Evolutionary conservation across 1,140 invertebrate genomes (phyloP).

Genomic region (Plutomurus gul): DNA sequence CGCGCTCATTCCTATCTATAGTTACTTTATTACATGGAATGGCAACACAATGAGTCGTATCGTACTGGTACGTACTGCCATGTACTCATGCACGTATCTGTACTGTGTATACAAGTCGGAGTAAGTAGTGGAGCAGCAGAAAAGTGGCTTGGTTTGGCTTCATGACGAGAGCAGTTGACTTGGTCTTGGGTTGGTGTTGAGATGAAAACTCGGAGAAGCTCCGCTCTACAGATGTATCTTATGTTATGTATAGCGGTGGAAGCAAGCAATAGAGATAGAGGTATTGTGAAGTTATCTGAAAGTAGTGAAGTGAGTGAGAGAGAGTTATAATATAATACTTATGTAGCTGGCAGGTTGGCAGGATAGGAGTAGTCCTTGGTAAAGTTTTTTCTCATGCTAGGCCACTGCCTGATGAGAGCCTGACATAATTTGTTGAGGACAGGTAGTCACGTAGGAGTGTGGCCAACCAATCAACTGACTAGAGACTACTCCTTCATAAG

Average conservation of each 20-base stretch:
- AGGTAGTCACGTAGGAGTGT: constrained; percentile 48
- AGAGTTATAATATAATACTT: constrained; percentile 21
- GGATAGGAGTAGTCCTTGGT: constrained; percentile 32
- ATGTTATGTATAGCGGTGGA: background rate
- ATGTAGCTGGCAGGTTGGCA: constrained; percentile 27
- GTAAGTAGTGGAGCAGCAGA: too few species aligned
- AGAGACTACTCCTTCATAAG: constrained; percentile 44
- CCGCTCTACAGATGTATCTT: background rate
- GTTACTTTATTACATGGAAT: too few species aligned
- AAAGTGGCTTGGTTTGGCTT: background rate
- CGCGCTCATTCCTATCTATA: background rate
- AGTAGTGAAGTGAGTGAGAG: background rate
- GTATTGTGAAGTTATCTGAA: too few species aligned
- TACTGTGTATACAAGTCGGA: too few species aligned
- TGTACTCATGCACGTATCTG: too few species aligned
- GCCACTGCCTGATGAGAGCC: constrained; percentile 38
- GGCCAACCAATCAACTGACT: constrained; percentile 43
- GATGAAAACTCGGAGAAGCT: background rate
- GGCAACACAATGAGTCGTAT: background rate
- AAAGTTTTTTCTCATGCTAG: constrained; percentile 25
- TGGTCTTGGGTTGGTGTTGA: constrained; percentile 12
- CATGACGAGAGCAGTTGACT: background rate
- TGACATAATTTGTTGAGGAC: constrained; percentile 50
- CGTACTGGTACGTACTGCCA: too few species aligned
- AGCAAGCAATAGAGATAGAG: too few species aligned